Conservation (phyloP, 2,797 vertebrate genomes). For the Syndactyla subalaris region DNA sequence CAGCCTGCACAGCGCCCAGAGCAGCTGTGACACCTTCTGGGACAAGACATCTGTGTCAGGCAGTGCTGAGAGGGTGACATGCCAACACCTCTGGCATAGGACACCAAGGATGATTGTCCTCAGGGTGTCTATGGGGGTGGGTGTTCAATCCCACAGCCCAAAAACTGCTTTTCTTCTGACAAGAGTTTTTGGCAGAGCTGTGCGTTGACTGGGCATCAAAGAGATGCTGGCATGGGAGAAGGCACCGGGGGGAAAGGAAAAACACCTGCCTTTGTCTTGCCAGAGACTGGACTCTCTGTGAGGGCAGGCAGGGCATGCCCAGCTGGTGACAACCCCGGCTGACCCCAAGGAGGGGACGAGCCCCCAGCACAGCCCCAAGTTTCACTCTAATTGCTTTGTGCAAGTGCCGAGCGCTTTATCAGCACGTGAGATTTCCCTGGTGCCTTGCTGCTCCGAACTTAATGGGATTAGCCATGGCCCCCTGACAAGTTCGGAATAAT, state of each 20-base stretch:
- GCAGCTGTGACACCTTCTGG: slow-evolving; percentile 2
- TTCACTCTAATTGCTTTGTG: not conserved
- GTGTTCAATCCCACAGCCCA: not conserved
- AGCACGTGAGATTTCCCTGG: not conserved
- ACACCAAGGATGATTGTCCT: accelerated
- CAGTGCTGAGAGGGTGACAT: not conserved
- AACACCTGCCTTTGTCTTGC: accelerated
- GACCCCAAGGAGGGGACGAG: not conserved
- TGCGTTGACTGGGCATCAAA: accelerated
- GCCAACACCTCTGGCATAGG: not conserved
- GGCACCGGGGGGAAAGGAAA: not conserved
- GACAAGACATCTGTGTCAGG: not conserved
- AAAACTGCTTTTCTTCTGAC: not conserved
- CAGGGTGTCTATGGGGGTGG: accelerated
- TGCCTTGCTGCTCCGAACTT: not conserved
- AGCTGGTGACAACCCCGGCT: not conserved
- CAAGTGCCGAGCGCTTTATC: not conserved
- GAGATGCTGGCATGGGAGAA: accelerated
- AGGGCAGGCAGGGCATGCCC: not conserved
- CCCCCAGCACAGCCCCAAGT: not conserved
- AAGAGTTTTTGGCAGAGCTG: not conserved
- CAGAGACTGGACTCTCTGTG: not conserved
- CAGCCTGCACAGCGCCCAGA: not conserved
- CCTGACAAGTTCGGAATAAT: not conserved
- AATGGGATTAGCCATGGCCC: slow-evolving; percentile 33